phyloP scores from a whole-genome alignment of 2,113 vertebrate species.

The Hemicordylus capensis region DNA sequence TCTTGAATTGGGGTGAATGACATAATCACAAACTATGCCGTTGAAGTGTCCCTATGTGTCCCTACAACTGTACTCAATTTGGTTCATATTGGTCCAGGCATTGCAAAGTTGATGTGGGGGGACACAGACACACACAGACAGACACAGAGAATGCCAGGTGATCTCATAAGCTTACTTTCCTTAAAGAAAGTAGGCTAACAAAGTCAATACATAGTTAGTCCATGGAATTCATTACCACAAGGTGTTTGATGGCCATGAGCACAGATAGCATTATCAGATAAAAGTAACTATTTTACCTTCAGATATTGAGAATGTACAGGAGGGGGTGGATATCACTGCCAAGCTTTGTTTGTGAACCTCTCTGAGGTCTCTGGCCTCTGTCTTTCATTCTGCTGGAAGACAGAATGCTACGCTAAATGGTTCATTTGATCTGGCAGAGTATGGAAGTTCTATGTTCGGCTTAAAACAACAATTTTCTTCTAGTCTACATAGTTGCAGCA shows the following conservation, averaged over 20 bases:
- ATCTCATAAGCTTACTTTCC: no score
- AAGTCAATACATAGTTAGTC: no score
- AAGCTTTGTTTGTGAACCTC: background rate
- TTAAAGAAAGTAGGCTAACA: no score
- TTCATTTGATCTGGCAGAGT: background rate
- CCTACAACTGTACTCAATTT: no score
- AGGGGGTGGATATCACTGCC: background rate
- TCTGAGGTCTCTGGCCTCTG: background rate
- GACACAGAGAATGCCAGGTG: no score
- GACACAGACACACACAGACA: no score
- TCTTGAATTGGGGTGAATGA: no score
- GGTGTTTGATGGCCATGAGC: background rate
- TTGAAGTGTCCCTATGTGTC: no score
- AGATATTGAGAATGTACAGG: background rate
- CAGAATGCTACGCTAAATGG: background rate
- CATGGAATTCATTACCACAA: background rate
- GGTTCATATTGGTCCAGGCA: no score
- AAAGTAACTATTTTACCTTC: background rate
- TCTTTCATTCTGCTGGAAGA: background rate
- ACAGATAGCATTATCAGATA: background rate
- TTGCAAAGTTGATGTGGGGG: no score
- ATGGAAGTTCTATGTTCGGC: background rate
- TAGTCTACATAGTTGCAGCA: background rate
- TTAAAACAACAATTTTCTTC: background rate
- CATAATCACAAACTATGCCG: no score